Percentiles rank a stretch among this genome's conserved stretches.
Evolutionary conservation across 2,888 invertebrate species (phyloP).

Genomic region (Tetranychus truncatus): DNA sequence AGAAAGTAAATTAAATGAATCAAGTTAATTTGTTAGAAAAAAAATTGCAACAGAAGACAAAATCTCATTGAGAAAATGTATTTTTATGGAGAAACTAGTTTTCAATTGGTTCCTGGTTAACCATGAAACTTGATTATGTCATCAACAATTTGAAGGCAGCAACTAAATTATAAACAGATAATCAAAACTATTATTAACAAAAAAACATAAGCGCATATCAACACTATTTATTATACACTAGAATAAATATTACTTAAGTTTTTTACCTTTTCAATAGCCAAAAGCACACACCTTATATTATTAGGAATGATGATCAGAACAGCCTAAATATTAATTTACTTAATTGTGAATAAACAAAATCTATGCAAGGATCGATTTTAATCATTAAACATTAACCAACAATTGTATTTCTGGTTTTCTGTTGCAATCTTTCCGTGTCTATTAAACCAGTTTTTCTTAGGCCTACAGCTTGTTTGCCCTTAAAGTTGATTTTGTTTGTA

Average conservation of each 20-base stretch:
- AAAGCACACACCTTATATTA: not conserved
- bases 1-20: not conserved
- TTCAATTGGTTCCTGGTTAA: not conserved
- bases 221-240: too few relatives aligned
- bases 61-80: not conserved
- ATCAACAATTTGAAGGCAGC: not conserved
- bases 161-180: not conserved
- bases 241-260: too few relatives aligned
- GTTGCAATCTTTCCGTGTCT: too few relatives aligned
- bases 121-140: constrained; percentile 1
- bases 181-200: too few relatives aligned
- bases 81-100: not conserved
- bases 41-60: not conserved
- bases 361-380: not conserved
- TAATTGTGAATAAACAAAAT: not conserved
- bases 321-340: too few relatives aligned
- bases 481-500: not conserved
- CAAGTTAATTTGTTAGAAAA: too few relatives aligned
- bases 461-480: too few relatives aligned
- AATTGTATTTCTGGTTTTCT: too few relatives aligned
- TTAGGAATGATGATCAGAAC: not conserved
- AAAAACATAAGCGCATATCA: too few relatives aligned
- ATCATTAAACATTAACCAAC: too few relatives aligned
- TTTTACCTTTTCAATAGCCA: too few relatives aligned
- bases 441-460: too few relatives aligned